Evolutionary conservation across 2,888 invertebrate species (phyloP), one percentile per base, ranked within the genome.

Genomic region (Galerucella nymphaeae): DNA sequence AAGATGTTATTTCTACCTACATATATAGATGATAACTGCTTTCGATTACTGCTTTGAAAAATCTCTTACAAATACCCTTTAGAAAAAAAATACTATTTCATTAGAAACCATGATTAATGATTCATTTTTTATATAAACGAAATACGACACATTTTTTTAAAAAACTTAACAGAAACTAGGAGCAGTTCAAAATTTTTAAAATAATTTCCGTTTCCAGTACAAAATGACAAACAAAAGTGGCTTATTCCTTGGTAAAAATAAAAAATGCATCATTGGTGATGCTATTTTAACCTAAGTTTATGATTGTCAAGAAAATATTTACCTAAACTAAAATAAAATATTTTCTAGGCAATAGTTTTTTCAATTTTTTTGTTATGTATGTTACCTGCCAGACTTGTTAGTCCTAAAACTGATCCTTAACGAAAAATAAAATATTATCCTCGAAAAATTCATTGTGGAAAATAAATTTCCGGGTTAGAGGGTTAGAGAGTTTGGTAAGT

Each of bases 361-460:
- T 13, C 58, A 57, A 59, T 61, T 66, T 70, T 62, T 59, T 73
- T 62, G 83, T 83, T 81, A 80, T 41, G 18, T 45, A 30, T 30
- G 30, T 30, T 30, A 30, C 30, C 30, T 30, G 30, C 30, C 30
- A 30, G 30, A 30, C 30, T 30, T 8, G 30, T 30, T 30, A 30
- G 30, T 30, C 30, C 8, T 30, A 0, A 30, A 30, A 30, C 30
- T 5, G 30, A 30, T 30, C 30, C 30, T 30, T 8, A 30, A 30
- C 30, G 30, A 30, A 30, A 8, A 30, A 30, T 30, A 30, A 30
- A 30, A 30, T 30, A 30, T 30, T 30, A 8, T 30, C 30, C 8
- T 8, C 4, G 3, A 30, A 30, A 30, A 30, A 30, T 5, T 30
- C 8, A 30, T 30, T 30, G 6, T 30, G 30, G 30, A 30, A 30